A percentile compares a stretch with the other conserved stretches of the same genome.
phyloP scores from a whole-genome alignment of 2,797 vertebrate species.

The Galaxias olidus region DNA sequence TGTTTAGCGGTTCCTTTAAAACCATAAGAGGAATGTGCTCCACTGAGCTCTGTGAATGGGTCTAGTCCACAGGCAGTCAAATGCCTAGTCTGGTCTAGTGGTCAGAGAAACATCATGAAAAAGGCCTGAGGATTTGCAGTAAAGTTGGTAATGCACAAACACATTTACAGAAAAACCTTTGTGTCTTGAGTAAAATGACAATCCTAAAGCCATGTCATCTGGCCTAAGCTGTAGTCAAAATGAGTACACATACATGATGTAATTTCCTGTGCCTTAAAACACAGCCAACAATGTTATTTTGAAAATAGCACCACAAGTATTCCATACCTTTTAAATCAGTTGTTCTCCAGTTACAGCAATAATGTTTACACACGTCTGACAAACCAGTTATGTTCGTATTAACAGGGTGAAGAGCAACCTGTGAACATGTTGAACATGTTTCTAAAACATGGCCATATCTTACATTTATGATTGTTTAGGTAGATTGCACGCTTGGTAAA shows the following conservation, averaged over 20 bases:
- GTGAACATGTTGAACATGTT: background rate
- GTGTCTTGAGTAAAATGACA: no score
- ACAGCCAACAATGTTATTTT: constrained; percentile 3
- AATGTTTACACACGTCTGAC: no score
- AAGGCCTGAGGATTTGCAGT: background rate
- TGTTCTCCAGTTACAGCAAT: background rate
- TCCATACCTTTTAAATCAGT: background rate
- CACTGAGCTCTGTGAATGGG: no score
- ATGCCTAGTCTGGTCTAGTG: constrained; percentile 15
- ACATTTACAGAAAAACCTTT: background rate
- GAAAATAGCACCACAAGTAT: background rate
- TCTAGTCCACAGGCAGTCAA: constrained; percentile 8
- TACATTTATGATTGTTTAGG: background rate
- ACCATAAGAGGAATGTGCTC: no score
- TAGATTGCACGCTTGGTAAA: background rate
- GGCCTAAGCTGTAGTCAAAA: no score
- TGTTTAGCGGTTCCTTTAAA: no score
- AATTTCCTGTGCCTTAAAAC: no score
- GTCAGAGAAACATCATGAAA: background rate
- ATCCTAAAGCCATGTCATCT: no score
- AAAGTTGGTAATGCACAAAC: background rate
- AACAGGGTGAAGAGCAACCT: no score
- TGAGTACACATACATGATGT: no score
- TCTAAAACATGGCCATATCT: background rate
- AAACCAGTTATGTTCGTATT: no score